phyloP scores from a whole-genome alignment of 2,113 vertebrate genomes.

The Irena cyanogastra region DNA sequence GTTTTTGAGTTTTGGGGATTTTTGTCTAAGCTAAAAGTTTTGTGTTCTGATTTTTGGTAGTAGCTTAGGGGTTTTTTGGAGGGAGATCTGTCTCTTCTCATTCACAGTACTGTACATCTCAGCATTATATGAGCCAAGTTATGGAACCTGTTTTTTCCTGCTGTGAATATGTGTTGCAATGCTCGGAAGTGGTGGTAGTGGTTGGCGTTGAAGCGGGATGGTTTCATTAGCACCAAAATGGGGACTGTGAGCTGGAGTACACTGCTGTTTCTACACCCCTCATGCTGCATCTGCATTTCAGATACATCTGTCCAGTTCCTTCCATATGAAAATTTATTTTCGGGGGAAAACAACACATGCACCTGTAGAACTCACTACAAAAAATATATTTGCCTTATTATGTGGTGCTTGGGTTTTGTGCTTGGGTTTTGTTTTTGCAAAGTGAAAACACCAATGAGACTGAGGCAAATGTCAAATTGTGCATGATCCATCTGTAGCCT shows the following conservation, averaged over 20 bases:
- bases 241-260: neutral
- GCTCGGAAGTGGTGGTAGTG: slow-evolving; percentile 31
- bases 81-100: neutral
- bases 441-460: neutral
- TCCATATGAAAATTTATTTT: neutral
- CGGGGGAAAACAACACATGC: neutral
- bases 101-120: neutral
- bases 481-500: neutral
- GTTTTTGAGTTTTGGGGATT: neutral
- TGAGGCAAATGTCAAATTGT: neutral
- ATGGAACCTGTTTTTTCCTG: slow-evolving; percentile 27
- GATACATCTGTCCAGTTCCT: neutral
- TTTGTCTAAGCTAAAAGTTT: neutral
- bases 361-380: neutral
- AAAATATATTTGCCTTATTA: neutral
- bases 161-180: neutral
- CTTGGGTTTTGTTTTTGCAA: neutral
- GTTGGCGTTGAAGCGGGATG: neutral
- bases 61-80: neutral
- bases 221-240: slow-evolving; percentile 1
- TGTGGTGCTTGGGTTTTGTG: neutral
- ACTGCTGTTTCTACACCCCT: neutral
- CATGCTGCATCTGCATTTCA: fast-evolving
- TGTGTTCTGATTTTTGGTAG: neutral
- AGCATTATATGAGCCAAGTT: neutral